Evolutionary conservation across 2,797 vertebrate species (phyloP).

Genomic region (Orientallactaga sibirica): DNA sequence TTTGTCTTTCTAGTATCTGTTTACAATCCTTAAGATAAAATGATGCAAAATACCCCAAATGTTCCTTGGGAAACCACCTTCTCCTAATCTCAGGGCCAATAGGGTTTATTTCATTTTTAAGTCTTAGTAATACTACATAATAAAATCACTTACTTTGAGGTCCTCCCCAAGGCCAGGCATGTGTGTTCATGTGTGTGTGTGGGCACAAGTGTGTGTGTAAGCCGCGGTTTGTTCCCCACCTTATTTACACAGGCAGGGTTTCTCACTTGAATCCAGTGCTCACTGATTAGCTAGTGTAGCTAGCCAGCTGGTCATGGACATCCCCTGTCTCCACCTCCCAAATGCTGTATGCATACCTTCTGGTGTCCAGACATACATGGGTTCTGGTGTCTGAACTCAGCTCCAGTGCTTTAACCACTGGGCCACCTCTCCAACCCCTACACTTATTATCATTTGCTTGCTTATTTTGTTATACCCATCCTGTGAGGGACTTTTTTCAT

Average conservation of each 20-base stretch:
- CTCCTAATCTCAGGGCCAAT: background rate
- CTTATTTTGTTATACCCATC: background rate
- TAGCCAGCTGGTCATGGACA: no score
- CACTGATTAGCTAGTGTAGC: no score
- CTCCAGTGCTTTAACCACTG: background rate
- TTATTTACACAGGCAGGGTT: no score
- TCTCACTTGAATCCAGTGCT: no score
- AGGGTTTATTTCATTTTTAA: background rate
- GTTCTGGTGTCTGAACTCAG: no score
- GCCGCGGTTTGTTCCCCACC: no score
- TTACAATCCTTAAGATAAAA: constrained; percentile 49
- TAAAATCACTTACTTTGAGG: background rate
- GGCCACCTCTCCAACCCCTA: no score
- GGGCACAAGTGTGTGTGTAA: no score
- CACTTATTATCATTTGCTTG: background rate
- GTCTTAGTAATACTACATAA: background rate
- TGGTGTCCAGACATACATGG: no score
- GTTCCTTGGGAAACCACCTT: background rate
- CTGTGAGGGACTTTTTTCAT: background rate
- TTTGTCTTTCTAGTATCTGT: background rate
- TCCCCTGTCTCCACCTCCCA: no score
- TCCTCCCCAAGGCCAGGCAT: background rate
- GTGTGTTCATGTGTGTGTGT: no score
- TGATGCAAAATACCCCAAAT: background rate
- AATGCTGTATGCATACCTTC: no score